These are phyloP conservation scores for Raja brachyura DNA, from an alignment of 2,113 vertebrate genomes.

Conservation along the genomic window DNA sequence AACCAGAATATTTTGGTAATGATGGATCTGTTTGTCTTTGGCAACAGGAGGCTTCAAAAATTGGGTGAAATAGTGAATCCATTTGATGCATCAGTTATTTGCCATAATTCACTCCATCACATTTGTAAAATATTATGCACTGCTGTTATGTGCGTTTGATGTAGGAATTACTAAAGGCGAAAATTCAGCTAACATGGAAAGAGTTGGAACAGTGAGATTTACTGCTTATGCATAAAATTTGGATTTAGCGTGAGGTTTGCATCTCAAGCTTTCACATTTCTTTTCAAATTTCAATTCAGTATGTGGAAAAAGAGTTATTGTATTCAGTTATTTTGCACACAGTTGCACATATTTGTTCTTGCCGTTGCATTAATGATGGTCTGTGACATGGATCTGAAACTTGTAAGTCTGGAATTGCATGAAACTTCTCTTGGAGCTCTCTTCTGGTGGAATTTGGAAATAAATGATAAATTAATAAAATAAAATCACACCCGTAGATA, in stretches of 20 bases:
- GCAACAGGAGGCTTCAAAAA: neutral
- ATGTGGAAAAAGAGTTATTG: neutral
- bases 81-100: neutral
- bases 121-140: neutral
- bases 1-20: too few relatives aligned
- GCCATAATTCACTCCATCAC: neutral
- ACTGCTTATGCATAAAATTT: neutral
- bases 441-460: neutral
- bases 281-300: neutral
- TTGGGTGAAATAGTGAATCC: neutral
- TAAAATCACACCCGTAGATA: neutral
- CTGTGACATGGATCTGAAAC: neutral
- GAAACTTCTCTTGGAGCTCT: neutral
- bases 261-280: neutral
- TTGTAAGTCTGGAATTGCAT: neutral
- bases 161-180: neutral
- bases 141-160: neutral
- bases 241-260: neutral
- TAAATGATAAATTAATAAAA: neutral
- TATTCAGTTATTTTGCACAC: neutral
- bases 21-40: too few relatives aligned
- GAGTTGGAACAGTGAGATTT: neutral
- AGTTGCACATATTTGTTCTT: neutral
- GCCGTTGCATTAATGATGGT: neutral
- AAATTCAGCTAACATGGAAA: neutral